Evolutionary conservation across 2,888 invertebrate genomes (phyloP), one percentile per base, ranked within the genome.

Genomic region (Noctua janthe): DNA sequence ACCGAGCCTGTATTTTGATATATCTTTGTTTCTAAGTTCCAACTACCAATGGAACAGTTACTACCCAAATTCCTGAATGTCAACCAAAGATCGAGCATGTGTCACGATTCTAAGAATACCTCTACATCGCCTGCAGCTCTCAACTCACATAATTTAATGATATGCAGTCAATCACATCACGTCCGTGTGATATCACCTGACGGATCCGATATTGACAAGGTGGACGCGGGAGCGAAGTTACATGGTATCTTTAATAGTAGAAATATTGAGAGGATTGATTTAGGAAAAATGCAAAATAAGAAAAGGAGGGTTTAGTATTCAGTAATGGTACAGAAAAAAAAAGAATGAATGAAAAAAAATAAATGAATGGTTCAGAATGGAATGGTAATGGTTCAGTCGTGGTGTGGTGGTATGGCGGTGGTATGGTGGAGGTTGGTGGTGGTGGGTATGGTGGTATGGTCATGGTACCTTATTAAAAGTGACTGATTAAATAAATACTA

Each of bases 31-130:
- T 56, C 56, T 8, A 54, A 23, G 54, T 56, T 59, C 59, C 15
- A 62, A n/a, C 29, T 29, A 29, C 62, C 29, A 62, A 62, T 29
- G 7, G 1, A 64, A 8, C 29, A 64, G 29, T 64, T 43, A 1
- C 39, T 11, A 47, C 10, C 47, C 49, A n/a, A 54, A 86, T 72
- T 64, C 15, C 23, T 71, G 67, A 82, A 86, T 85, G 82, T 86
- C 88, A 88, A 71, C n/a, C 20, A n/a, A 79, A 76, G 71, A 76
- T 75, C 74, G 17, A 71, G 0, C 4, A 59, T 78, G 72, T 78
- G 71, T 88, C 86, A 80, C 15, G 47, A 13, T 88, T 82, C 88
- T 39, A 2, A 74, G 86, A 88, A 84, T 2, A n/a, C 13, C 1
- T 17, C 0, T 0, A 6, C 11, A 71, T 54, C 86, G 78, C 80